Evolutionary conservation across 2,888 invertebrate species (phyloP).

Genomic region (Lasiommata megera): DNA sequence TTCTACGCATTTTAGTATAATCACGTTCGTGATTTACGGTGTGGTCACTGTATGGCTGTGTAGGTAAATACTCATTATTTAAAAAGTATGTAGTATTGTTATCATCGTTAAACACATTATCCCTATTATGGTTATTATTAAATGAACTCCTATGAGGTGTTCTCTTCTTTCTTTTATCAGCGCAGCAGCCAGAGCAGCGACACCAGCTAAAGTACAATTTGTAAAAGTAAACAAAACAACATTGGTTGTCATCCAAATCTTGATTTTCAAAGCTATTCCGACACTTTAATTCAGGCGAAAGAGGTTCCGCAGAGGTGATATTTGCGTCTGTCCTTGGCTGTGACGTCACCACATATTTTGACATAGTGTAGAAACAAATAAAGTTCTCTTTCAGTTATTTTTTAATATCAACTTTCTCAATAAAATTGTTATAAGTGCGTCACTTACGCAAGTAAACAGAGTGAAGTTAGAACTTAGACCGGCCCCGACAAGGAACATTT

Average conservation of each 20-base stretch:
- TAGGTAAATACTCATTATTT: not conserved
- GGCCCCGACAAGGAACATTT: no score
- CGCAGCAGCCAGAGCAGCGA: constrained; percentile 1
- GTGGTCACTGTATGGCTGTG: not conserved
- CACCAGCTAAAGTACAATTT: not conserved
- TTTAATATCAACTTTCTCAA: not conserved
- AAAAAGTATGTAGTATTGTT: not conserved
- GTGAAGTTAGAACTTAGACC: no score
- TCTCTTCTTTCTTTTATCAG: not conserved
- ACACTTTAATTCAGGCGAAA: not conserved
- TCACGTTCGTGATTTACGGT: not conserved
- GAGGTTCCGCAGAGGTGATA: not conserved
- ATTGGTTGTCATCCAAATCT: not conserved
- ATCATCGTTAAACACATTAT: not conserved
- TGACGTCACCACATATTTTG: not conserved
- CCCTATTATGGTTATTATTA: not conserved
- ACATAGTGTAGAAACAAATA: not conserved
- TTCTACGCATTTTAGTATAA: no score
- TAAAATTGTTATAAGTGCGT: no score
- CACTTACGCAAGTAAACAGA: not conserved
- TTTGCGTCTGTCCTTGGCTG: constrained; percentile 10
- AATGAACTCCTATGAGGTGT: not conserved
- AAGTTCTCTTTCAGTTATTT: not conserved
- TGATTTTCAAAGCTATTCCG: not conserved
- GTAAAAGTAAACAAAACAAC: constrained; percentile 7